These are phyloP conservation scores for Furcifer pardalis DNA, from an alignment of 2,797 vertebrate genomes.

Conservation along the genomic window DNA sequence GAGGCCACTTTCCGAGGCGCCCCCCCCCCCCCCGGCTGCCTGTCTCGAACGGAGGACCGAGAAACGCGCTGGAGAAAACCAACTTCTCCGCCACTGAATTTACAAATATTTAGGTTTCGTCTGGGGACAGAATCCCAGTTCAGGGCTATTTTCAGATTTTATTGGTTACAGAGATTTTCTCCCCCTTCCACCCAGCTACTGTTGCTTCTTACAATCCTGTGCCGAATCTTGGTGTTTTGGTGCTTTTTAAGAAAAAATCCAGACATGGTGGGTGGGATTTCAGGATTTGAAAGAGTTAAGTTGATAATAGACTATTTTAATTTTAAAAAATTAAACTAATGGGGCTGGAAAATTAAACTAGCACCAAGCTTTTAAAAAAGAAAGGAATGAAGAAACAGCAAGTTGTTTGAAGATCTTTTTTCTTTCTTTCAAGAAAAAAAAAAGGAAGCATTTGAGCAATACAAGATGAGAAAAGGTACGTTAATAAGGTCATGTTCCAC, in stretches of 20 bases:
- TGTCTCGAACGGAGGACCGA: background rate
- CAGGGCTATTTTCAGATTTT: slow-evolving; percentile 72
- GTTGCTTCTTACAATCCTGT: slow-evolving; percentile 10
- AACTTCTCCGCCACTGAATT: slow-evolving; percentile 55
- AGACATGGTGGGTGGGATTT: background rate
- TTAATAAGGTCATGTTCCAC: slow-evolving; percentile 26
- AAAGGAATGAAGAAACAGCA: background rate
- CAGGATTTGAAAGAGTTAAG: slow-evolving; percentile 2
- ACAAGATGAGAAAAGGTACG: slow-evolving; percentile 10
- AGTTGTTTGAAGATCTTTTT: slow-evolving; percentile 22
- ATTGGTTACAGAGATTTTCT: slow-evolving; percentile 31
- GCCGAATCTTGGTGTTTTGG: background rate
- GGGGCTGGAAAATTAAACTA: slow-evolving; percentile 23
- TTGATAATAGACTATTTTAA: slow-evolving; percentile 28
- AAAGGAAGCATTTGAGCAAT: background rate
- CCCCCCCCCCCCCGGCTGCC: background rate
- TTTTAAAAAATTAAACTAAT: slow-evolving; percentile 32
- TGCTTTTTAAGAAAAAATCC: background rate
- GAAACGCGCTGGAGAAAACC: slow-evolving; percentile 1
- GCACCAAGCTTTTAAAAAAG: background rate
- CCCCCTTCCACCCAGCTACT: background rate
- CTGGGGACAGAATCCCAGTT: slow-evolving; percentile 71
- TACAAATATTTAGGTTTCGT: slow-evolving; percentile 76
- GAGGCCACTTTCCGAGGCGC: background rate
- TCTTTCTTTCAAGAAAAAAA: background rate